phyloP scores from a whole-genome alignment of 2,797 vertebrate genomes.

The Morelia viridis region DNA sequence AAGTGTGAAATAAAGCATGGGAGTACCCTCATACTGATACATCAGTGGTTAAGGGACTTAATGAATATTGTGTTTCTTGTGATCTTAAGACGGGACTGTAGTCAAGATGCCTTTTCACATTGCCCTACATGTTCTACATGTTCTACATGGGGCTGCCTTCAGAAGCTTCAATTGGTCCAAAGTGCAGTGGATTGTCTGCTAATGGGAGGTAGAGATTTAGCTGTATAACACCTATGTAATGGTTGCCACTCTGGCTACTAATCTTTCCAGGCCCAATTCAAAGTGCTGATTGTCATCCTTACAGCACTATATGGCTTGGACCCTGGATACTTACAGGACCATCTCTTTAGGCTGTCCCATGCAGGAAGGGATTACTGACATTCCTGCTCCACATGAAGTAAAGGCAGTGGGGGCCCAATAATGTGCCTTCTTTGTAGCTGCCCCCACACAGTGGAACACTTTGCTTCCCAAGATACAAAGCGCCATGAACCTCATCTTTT shows the following conservation, averaged over 20 bases:
- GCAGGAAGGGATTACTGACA: background rate
- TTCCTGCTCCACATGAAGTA: background rate
- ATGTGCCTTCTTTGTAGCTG: background rate
- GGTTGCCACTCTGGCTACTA: background rate
- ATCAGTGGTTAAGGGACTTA: background rate
- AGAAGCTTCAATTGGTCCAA: background rate
- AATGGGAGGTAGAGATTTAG: background rate
- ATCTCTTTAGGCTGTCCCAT: background rate
- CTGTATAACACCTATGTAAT: background rate
- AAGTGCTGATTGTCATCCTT: background rate
- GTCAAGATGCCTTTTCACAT: background rate
- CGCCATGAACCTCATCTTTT: background rate
- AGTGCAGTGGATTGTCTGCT: background rate
- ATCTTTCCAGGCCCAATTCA: background rate
- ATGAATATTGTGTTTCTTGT: background rate
- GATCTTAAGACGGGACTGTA: background rate
- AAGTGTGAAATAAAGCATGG: background rate
- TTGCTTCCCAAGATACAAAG: background rate
- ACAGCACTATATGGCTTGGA: background rate
- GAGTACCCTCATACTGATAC: too few relatives aligned
- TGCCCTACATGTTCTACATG: background rate
- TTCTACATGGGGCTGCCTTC: background rate
- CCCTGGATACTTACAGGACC: background rate
- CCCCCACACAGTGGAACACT: background rate
- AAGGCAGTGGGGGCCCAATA: background rate